Evolutionary conservation across 1,140 invertebrate genomes (phyloP), one percentile per base, ranked within the genome.

Genomic region (Pararge aegeria): DNA sequence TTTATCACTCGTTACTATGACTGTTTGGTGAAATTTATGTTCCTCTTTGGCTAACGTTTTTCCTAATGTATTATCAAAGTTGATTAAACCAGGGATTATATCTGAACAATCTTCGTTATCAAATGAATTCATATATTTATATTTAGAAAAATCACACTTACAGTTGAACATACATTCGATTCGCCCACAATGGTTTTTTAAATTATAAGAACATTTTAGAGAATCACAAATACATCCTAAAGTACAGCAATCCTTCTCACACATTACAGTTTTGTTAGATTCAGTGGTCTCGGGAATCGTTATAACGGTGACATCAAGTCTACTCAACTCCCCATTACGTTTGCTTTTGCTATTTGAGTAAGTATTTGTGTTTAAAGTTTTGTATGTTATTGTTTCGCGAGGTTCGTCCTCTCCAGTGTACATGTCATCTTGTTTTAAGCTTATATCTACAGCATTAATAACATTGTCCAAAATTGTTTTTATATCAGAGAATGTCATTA

Each of bases 21-120:
- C 82, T 55, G 84, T 87, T 68, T 89, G 86, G 68, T 82, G 83
- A 69, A 89, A 86, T 66, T 89, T 89, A 66, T 89, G 73, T 66
- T 89, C 86, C 58, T 89, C 86, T 61, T 80, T 89, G 3, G 86
- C 69, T 50, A 89, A 62, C 21, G 67, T 80, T 51, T 42, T 64
- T 62, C 77, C 75, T 10, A 72, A 67, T 62, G 73, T 66, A 51
- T 75, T 68, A 19, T 86, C 66, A 44, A 86, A 63, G 52, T 78
- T 75, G 15, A 81, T 54, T 24, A 87, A 68, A 1, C 69, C 78
- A 3, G 76, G 74, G 30, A 86, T 64, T 50, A 74, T 51, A 48
- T 80, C 67, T n/a, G 65, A 50, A 56, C 54, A 70, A 58, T 57
- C 54, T 42, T 63, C 61, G 54, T 74, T 64, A 27, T 46, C 42